Evolutionary conservation across 2,113 vertebrate genomes (phyloP).

Genomic region (Bufo bufo): DNA sequence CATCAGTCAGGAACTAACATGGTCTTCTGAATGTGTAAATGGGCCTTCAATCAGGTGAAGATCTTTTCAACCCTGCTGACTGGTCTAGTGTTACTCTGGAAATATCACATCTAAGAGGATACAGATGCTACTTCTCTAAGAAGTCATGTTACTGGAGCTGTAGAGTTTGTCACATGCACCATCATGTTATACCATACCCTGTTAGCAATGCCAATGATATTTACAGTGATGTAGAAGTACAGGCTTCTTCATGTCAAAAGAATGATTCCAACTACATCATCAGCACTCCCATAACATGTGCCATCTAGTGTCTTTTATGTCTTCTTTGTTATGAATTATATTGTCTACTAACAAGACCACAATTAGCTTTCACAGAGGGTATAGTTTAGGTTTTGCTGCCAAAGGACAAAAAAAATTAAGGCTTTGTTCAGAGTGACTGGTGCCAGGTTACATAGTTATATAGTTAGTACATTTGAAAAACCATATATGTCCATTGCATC

Average conservation of each 20-base stretch:
- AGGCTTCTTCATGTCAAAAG: neutral
- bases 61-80: neutral
- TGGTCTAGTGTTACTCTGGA: neutral
- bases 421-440: neutral
- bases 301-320: neutral
- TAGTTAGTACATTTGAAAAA: no score
- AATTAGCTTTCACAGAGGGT: neutral
- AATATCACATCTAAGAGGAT: neutral
- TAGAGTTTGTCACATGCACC: neutral
- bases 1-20: no score
- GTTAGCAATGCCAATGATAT: neutral
- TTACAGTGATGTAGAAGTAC: neutral
- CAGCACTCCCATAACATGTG: neutral
- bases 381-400: neutral
- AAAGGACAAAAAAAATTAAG: neutral
- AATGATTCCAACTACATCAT: neutral
- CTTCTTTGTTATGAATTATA: neutral
- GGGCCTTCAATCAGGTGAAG: neutral
- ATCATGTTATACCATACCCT: neutral
- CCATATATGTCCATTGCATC: no score
- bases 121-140: neutral
- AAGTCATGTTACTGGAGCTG: neutral
- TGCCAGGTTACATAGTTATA: no score
- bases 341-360: neutral
- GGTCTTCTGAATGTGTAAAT: no score